Evolutionary conservation across 2,888 invertebrate genomes (phyloP), one percentile per base, ranked within the genome.

Genomic region (Tachina fera): DNA sequence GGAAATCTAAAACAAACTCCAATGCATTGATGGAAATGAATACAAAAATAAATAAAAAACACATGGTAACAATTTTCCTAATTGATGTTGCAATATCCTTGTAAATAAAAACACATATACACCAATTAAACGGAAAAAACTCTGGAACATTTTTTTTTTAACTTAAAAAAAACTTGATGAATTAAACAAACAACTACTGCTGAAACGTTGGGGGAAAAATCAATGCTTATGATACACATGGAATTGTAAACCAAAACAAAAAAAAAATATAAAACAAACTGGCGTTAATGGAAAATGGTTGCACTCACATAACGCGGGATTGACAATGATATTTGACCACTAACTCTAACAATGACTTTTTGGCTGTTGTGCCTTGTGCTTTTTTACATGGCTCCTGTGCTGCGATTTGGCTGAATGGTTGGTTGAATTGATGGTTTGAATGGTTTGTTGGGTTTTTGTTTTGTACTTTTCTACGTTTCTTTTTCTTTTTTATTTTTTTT

Each of bases 81-180:
- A 91, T 90, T 91, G 91, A 89, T 89, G 90, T 89, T 88, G 89
- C 89, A 89, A 91, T 90, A 90, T 89, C 88, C 90, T 88, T 87
- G 88, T 72, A 41, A 89, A 89, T 87, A 88, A 87, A 88, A 83
- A 83, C 47, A 85, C 71, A 49, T 77, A 80, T 81, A 88, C 47
- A 49, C 3, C 76, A 63, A 77, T 56, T 31, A 31, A 31, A 31
- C 6, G 31, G 75, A 82, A 63, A 78, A 53, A 6, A 43, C 13
- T 45, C 60, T 71, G 71, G 13, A 51, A 60, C 77, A 22, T 65
- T 63, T 77, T 61, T 19, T 19, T 41, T 6, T 31, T 67, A 82
- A 86, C 71, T 53, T 56, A 31, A 31, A 31, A 31, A 31, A 31
- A 58, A 81, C 76, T 68, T 78, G 81, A 47, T 67, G 60, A 65